A percentile compares a stretch with the other conserved stretches of the same genome.
Conservation (phyloP, 2,797 vertebrate species). For the Diglossa cyanea region DNA sequence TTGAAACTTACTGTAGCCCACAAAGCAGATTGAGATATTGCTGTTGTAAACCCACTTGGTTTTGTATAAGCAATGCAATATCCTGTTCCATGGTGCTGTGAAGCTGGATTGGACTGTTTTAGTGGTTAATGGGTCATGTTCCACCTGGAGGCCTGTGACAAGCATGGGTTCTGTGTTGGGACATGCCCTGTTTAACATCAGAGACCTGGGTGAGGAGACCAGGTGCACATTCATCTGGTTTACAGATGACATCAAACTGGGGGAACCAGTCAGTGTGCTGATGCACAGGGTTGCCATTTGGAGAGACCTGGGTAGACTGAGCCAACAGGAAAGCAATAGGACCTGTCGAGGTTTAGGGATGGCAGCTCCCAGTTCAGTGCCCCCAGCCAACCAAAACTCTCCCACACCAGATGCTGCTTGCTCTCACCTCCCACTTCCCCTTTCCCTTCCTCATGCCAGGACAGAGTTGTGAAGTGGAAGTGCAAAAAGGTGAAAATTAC, state of each 20-base stretch:
- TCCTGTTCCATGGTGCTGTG: neutral
- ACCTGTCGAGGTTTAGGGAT: neutral
- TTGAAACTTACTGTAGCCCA: neutral
- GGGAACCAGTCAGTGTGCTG: neutral
- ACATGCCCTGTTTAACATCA: neutral
- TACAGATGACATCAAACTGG: neutral
- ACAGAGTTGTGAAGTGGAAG: neutral
- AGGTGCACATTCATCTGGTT: neutral
- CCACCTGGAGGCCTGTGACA: neutral
- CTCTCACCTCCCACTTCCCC: neutral
- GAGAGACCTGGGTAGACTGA: neutral
- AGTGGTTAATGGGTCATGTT: neutral
- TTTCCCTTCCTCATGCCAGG: neutral
- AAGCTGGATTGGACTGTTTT: neutral
- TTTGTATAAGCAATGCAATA: neutral
- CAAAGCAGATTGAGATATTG: neutral
- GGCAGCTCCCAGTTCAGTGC: neutral
- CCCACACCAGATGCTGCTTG: neutral
- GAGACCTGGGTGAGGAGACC: neutral
- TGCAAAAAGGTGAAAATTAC: neutral
- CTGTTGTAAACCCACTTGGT: neutral
- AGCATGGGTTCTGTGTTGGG: neutral
- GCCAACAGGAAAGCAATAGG: neutral
- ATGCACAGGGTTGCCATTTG: neutral
- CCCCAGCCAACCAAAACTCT: neutral